Evolutionary conservation across 2,888 invertebrate species (phyloP).

Genomic region (Acleris sparsana): DNA sequence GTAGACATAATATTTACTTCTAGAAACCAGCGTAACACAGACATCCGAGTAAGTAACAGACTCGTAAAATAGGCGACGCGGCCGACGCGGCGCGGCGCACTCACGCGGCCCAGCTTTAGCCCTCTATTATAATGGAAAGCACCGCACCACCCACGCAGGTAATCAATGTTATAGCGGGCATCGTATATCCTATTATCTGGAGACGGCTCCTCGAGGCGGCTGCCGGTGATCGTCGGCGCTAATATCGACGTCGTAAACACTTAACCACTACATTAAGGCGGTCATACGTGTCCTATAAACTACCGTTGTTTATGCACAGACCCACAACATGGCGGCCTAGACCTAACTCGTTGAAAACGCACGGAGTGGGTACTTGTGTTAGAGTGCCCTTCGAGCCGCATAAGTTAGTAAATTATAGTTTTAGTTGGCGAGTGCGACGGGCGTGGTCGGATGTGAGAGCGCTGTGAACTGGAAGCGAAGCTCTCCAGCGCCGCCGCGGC

Average conservation of each 20-base stretch:
- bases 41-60: neutral
- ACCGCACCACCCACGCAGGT: conserved; percentile 36
- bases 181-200: conserved; percentile 40
- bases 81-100: conserved; percentile 15
- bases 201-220: conserved; percentile 36
- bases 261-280: conserved; percentile 31
- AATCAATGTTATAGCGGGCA: conserved; percentile 42
- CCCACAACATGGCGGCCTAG: conserved; percentile 27
- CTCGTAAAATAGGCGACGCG: conserved; percentile 7
- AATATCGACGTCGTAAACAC: conserved; percentile 36
- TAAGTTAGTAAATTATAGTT: conserved; percentile 36
- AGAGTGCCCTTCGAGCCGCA: conserved; percentile 29
- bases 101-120: conserved; percentile 32
- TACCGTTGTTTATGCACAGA: conserved; percentile 12
- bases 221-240: conserved; percentile 35
- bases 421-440: conserved; percentile 29
- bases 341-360: conserved; percentile 13
- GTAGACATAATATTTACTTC: neutral
- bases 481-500: conserved; percentile 2
- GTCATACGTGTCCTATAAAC: conserved; percentile 29
- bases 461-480: conserved; percentile 14
- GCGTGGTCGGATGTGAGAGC: conserved; percentile 14
- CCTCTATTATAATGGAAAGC: conserved; percentile 35
- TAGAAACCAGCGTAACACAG: neutral
- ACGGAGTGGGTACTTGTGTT: conserved; percentile 17